Evolutionary conservation across 1,140 invertebrate species (phyloP).

Genomic region (Uloborus diversus): DNA sequence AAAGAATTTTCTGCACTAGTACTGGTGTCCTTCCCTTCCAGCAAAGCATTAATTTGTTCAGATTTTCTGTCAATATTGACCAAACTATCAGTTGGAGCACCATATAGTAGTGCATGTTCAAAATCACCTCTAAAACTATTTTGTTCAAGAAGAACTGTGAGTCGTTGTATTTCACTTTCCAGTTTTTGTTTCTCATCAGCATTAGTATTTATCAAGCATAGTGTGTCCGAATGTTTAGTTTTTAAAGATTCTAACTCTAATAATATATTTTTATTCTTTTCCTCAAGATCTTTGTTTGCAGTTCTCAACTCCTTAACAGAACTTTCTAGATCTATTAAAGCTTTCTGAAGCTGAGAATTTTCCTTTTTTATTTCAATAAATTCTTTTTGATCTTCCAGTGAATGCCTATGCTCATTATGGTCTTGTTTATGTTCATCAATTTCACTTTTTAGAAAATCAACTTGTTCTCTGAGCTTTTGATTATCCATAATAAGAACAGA

Average conservation of each 20-base stretch:
- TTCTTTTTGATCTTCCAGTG: background rate
- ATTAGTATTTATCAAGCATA: background rate
- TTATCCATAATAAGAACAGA: conserved; percentile 24
- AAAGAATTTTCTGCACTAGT: no score
- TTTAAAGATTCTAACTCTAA: background rate
- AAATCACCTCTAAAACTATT: conserved; percentile 1
- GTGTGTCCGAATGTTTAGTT: background rate
- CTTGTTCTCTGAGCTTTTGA: conserved; percentile 4
- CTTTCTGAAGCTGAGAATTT: background rate
- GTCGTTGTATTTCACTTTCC: conserved; percentile 19
- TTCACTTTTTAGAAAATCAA: conserved; percentile 4
- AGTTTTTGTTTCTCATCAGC: conserved; percentile 4
- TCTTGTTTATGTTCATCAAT: conserved; percentile 8
- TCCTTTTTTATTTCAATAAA: background rate
- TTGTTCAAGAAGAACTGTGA: background rate
- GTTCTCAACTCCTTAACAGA: background rate
- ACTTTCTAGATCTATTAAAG: background rate
- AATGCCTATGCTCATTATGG: background rate
- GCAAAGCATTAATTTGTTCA: no score
- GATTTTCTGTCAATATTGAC: no score
- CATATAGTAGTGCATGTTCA: conserved; percentile 34
- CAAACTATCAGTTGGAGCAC: conserved; percentile 23
- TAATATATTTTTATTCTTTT: conserved; percentile 8
- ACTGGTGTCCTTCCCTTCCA: no score
- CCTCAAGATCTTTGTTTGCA: background rate